Percentiles rank a stretch among this genome's conserved stretches.
Conservation (phyloP, 2,113 vertebrate species). For the Vireo altiloquus region DNA sequence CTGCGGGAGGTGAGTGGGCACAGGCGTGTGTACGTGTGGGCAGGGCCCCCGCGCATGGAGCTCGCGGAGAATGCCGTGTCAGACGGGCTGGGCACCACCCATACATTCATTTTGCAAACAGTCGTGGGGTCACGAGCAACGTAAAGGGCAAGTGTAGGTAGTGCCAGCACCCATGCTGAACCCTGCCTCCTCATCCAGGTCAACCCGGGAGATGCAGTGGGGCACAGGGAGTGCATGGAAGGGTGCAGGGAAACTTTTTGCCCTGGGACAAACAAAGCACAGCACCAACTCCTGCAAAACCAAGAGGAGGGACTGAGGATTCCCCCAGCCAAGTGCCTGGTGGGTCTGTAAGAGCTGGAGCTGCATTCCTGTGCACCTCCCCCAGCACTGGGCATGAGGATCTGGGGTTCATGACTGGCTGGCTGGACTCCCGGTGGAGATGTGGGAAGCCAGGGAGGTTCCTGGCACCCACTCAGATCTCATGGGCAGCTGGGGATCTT, state of each 20-base stretch:
- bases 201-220: accelerated
- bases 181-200: not conserved
- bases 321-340: not conserved
- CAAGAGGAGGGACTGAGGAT: not conserved
- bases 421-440: not conserved
- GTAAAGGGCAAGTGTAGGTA: not conserved
- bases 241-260: not conserved
- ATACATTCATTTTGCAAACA: slow-evolving; percentile 47
- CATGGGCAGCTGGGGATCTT: not conserved
- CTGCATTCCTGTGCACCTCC: not conserved
- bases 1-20: not conserved
- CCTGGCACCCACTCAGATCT: not conserved
- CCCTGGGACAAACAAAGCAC: not conserved
- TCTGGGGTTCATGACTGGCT: not conserved
- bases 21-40: not conserved
- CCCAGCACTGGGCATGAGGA: not conserved
- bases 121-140: slow-evolving; percentile 37
- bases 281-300: not conserved
- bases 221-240: not conserved
- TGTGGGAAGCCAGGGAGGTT: not conserved
- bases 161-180: not conserved
- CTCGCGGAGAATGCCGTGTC: not conserved
- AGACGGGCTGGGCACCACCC: not conserved
- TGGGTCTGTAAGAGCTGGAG: not conserved
- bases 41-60: not conserved